Percentiles rank a stretch among this genome's conserved stretches.
Conservation (phyloP, 64 coral and sea anemone genomes). For the Montipora foliosa region DNA sequence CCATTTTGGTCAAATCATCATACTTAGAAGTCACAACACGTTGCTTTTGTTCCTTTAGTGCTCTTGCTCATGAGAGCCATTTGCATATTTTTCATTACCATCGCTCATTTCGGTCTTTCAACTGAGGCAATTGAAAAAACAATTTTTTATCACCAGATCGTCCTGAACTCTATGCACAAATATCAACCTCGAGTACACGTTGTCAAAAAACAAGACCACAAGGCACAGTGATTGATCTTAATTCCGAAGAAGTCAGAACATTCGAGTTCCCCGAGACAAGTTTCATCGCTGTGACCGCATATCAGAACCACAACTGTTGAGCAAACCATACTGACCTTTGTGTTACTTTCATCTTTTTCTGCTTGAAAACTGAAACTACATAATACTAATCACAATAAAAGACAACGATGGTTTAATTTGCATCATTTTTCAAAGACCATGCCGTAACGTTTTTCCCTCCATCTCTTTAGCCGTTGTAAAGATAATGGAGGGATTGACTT, state of each 20-base stretch:
- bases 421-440: too few species aligned
- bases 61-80: not conserved
- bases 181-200: constrained; percentile 96
- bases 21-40: not conserved
- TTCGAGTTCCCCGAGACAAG: constrained; percentile 91
- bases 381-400: not conserved
- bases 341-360: not conserved
- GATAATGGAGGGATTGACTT: too few species aligned
- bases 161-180: constrained; percentile 99
- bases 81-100: not conserved
- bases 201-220: constrained; percentile 91
- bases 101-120: too few species aligned
- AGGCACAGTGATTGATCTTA: constrained; percentile 91
- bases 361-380: not conserved
- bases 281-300: constrained; percentile 97
- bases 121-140: too few species aligned
- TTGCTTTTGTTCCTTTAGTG: not conserved
- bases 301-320: constrained; percentile 98
- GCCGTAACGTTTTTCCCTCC: too few species aligned
- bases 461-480: too few species aligned
- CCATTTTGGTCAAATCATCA: too few species aligned
- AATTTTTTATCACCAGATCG: constrained; percentile 73
- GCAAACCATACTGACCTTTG: not conserved
- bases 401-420: too few species aligned
- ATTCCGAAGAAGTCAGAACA: constrained; percentile 90